Evolutionary conservation across 2,113 vertebrate species (phyloP).

Genomic region (Isurus oxyrinchus): DNA sequence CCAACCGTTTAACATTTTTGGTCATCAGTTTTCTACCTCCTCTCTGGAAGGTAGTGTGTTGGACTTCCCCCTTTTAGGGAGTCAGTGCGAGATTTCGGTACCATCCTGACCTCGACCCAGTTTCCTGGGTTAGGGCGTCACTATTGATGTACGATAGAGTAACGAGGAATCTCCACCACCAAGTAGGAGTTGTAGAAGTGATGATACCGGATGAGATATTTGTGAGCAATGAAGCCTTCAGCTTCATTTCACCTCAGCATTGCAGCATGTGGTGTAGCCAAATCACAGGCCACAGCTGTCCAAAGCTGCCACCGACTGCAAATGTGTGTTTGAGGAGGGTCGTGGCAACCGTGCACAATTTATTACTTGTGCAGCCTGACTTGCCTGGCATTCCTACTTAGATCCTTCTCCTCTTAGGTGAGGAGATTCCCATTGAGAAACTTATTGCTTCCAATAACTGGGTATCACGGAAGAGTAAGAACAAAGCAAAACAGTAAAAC

Average conservation of each 20-base stretch:
- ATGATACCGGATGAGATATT: neutral
- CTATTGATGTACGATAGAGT: neutral
- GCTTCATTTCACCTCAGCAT: neutral
- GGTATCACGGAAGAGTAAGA: too few species aligned
- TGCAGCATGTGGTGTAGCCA: neutral
- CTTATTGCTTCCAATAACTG: neutral
- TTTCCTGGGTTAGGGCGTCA: neutral
- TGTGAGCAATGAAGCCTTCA: neutral
- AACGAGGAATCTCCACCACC: neutral
- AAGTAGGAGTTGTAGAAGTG: neutral
- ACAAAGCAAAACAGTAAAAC: neutral
- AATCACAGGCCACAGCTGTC: neutral
- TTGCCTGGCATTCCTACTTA: neutral
- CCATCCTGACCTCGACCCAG: neutral
- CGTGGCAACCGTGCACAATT: neutral
- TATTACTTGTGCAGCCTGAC: neutral
- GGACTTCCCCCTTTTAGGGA: neutral
- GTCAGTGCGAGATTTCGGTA: neutral
- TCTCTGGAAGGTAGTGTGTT: neutral
- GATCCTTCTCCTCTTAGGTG: neutral
- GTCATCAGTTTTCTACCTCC: neutral
- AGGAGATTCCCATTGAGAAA: neutral
- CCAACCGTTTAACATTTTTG: neutral
- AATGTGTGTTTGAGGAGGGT: neutral
- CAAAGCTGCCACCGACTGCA: neutral